Evolutionary conservation across 1,140 invertebrate genomes (phyloP), one percentile per base, ranked within the genome.

Genomic region (Camponotus floridanus): DNA sequence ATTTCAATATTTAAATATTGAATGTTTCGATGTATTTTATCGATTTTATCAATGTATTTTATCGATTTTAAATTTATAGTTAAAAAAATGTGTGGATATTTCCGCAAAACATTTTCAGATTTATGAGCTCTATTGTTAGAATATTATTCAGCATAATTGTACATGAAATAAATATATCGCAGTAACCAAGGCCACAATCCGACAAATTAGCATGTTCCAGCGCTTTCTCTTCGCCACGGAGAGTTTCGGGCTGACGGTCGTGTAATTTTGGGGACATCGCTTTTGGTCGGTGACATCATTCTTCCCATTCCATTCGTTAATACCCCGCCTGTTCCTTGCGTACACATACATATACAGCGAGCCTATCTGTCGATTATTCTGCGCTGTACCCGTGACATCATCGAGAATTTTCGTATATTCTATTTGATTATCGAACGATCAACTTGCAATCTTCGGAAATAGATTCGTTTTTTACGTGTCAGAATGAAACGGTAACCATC

Each of bases 251-350:
- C 42, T 65, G 51, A 5, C 80, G 59, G 31, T 11, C 71, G 39
- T 61, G 85, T 84, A 89, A 89, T 89, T 89, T 89, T 86, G 80
- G 84, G 87, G 55, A 74, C 68, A 76, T 87, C 84, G 76, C 68
- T 76, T 80, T 57, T 84, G 71, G 59, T 42, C 11, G 48, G 57
- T 89, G 88, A 89, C 88, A 87, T 89, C 88, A 89, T 70, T 64
- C 79, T 42, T 80, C 51, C 79, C 74, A 71, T 87, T 89, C 67
- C 57, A 68, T 80, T 89, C 88, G 62, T 86, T 89, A 88, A 76
- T 78, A 62, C 26, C 26, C 70, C 57, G 51, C 62, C 31, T 42
- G 42, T n/a, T 15, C 31, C 13, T 65, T 33, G 18, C 31, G 62
- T 13, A 61, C 68, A 68, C 18, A 55, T 2, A 55, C 0, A 74